Percentiles rank a stretch among this genome's conserved stretches.
These are phyloP conservation scores for Corapipo altera DNA, from an alignment of 2,113 vertebrate species.

Conservation along the genomic window DNA sequence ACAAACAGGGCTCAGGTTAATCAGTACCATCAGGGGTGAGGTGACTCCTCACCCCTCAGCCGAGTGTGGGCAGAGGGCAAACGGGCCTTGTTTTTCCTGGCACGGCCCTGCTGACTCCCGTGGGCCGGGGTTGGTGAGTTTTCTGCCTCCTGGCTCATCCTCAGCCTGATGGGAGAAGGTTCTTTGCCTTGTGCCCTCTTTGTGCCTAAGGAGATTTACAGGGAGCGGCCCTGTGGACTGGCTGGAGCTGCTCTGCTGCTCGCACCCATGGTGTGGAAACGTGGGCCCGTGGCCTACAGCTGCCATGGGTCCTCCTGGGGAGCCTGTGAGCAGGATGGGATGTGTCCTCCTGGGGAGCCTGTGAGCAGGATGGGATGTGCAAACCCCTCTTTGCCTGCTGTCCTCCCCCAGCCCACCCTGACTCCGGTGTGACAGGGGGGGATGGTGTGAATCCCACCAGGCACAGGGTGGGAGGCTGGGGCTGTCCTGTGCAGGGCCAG, in stretches of 20 bases:
- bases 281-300: rapidly evolving
- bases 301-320: background rate
- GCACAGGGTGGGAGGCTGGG: background rate
- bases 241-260: background rate
- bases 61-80: background rate
- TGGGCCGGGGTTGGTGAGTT: background rate
- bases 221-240: background rate
- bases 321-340: background rate
- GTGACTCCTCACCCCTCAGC: background rate
- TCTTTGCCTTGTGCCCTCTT: background rate
- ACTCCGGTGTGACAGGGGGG: rapidly evolving
- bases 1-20: background rate
- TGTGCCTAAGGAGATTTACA: background rate
- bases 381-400: background rate
- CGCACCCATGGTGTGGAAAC: background rate
- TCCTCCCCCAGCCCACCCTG: background rate
- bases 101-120: rapidly evolving
- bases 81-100: background rate
- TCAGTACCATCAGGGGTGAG: background rate
- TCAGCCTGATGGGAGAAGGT: background rate
- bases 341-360: background rate
- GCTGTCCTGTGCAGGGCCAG: background rate
- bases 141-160: background rate
- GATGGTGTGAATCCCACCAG: background rate
- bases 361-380: background rate